Conservation (phyloP, 2,797 vertebrate genomes). For the Parauchenoglanis ngamensis region DNA sequence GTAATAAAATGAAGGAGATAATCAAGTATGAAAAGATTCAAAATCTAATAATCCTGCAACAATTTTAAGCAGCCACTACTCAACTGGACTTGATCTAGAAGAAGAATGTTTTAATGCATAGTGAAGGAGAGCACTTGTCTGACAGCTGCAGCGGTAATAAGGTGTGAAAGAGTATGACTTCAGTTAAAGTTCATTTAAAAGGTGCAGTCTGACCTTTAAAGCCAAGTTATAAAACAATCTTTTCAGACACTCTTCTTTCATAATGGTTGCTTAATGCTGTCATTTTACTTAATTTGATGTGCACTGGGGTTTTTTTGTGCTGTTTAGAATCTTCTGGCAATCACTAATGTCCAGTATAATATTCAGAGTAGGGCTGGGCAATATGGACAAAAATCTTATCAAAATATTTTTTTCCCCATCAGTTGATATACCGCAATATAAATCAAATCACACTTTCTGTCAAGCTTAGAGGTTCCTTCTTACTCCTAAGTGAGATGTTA, state of each 20-base stretch:
- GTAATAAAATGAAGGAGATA: neutral
- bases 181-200: constrained; percentile 7
- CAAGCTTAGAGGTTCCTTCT: too few relatives aligned
- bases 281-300: neutral
- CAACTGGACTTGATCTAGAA: neutral
- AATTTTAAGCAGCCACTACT: neutral
- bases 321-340: neutral
- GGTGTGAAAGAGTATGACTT: neutral
- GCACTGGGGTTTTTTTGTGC: neutral
- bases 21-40: neutral
- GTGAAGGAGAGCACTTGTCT: neutral
- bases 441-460: too few relatives aligned
- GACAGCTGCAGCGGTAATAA: neutral
- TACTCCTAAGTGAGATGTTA: too few relatives aligned
- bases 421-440: too few relatives aligned
- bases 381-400: too few relatives aligned
- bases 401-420: too few relatives aligned
- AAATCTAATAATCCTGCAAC: neutral
- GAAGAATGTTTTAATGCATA: neutral
- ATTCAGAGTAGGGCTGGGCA: neutral
- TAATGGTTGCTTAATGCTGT: neutral
- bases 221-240: neutral
- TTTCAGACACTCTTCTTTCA: neutral
- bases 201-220: constrained; percentile 8
- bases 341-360: neutral